Conservation (phyloP, 2,888 invertebrate species). For the Seira ritae region DNA sequence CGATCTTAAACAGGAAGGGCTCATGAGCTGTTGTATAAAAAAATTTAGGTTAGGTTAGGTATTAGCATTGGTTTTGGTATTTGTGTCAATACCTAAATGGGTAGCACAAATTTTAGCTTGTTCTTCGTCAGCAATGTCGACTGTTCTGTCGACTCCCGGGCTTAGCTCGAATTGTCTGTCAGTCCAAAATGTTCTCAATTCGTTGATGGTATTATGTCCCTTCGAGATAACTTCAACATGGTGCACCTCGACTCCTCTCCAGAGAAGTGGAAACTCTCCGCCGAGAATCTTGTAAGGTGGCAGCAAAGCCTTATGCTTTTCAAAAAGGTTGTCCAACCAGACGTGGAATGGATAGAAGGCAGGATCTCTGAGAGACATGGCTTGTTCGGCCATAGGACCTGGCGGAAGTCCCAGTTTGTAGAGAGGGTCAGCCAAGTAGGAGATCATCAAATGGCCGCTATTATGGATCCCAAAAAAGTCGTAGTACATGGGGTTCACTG, state of each 20-base stretch:
- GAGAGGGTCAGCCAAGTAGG: constrained; percentile 36
- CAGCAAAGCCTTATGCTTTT: constrained; percentile 83
- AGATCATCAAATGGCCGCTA: constrained; percentile 44
- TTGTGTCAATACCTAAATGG: constrained; percentile 48
- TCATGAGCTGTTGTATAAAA: too few species aligned
- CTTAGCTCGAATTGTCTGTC: constrained; percentile 33
- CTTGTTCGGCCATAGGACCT: constrained; percentile 84
- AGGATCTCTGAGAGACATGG: constrained; percentile 92
- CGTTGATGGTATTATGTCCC: constrained; percentile 22
- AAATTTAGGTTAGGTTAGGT: too few species aligned
- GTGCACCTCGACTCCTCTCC: constrained; percentile 51
- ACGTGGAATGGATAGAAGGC: constrained; percentile 91
- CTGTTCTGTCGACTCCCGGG: constrained; percentile 50
- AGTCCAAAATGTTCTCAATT: constrained; percentile 48
- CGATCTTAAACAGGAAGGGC: constrained; percentile 51
- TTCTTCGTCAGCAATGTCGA: constrained; percentile 27
- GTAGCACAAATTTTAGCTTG: constrained; percentile 52
- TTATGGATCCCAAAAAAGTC: constrained; percentile 43
- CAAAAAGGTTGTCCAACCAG: constrained; percentile 86
- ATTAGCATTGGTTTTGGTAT: too few species aligned
- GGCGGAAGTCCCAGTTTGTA: constrained; percentile 48
- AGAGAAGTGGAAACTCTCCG: constrained; percentile 50
- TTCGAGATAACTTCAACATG: constrained; percentile 30
- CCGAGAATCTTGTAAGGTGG: constrained; percentile 78
- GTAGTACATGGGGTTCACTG: constrained; percentile 49